These are phyloP conservation scores for Megaceryle alcyon DNA, from an alignment of 2,797 vertebrate genomes.

Conservation along the genomic window DNA sequence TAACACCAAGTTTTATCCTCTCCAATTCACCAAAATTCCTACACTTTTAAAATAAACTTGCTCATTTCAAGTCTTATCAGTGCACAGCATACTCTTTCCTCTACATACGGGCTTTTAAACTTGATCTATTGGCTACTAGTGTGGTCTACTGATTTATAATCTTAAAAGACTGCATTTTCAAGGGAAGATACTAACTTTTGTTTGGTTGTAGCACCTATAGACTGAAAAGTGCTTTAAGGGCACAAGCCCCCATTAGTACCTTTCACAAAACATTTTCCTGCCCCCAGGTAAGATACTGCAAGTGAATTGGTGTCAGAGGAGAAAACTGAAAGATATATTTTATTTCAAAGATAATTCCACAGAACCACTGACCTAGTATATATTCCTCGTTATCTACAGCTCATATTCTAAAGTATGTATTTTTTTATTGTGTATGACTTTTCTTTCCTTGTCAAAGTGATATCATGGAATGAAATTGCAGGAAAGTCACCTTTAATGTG, in stretches of 20 bases:
- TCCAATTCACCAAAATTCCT: not conserved
- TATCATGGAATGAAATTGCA: not conserved
- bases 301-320: not conserved
- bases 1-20: not conserved
- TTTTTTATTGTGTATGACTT: not conserved
- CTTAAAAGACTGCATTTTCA: not conserved
- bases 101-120: not conserved
- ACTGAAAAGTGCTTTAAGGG: not conserved
- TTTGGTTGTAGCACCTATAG: not conserved
- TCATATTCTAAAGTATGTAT: not conserved
- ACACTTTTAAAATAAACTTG: not conserved
- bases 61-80: not conserved
- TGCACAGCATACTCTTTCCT: not conserved
- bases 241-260: not conserved
- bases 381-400: not conserved
- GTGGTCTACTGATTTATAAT: not conserved
- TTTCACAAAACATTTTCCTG: not conserved
- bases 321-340: accelerated
- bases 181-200: not conserved
- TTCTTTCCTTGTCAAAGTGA: not conserved
- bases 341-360: not conserved
- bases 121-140: not conserved
- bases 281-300: not conserved
- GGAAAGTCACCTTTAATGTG: not conserved
- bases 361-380: not conserved